Evolutionary conservation across 37 sponge, comb jelly and placozoan genomes (phyloP), one percentile per base, ranked within the genome.

Genomic region (Agelas oroides): DNA sequence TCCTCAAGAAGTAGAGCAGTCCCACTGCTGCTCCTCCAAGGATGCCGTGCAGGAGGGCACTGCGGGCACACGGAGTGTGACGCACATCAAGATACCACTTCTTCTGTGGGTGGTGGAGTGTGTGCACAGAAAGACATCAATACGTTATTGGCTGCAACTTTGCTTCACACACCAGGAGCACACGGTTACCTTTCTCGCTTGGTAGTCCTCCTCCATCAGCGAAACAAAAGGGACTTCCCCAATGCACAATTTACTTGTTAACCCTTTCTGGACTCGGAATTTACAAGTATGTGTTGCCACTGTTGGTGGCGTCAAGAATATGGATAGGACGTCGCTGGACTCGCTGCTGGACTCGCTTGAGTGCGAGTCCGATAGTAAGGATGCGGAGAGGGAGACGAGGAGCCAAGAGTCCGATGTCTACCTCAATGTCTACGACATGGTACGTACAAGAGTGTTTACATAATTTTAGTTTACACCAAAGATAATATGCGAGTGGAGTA

Each of bases 61-160:
- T 66, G 17, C 92, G 68, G 23, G 95, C 95, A 89, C 95, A 95
- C 5, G 95, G 95, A 19, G 92, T 92, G 58, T 78, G 80, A 14
- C 40, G 28, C 41, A 94, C 85, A 67, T 94, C 91, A 13, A 90
- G 65, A 36, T 77, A 77, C 95, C 95, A 94, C 80, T 87, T 90
- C 64, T 87, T 90, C 93, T 92, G 71, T 67, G 71, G 36, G 36
- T 21, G 36, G 72, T 24, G 24, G 13, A 2, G 64, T 46, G 64
- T 46, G 46, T 46, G 46, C 46, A 46, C 8, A 8, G 8, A 8
- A 8, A 46, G 46, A 46, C 6, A 46, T 46, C 8, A 46, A 46
- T 46, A 46, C 46, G 8, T 46, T 46, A 46, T 46, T n/a, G n/a
- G n/a, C n/a, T n/a, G n/a, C n/a, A n/a, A n/a, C n/a, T n/a, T n/a